Conservation (phyloP, 2,113 vertebrate genomes). For the Festucalex cinctus region DNA sequence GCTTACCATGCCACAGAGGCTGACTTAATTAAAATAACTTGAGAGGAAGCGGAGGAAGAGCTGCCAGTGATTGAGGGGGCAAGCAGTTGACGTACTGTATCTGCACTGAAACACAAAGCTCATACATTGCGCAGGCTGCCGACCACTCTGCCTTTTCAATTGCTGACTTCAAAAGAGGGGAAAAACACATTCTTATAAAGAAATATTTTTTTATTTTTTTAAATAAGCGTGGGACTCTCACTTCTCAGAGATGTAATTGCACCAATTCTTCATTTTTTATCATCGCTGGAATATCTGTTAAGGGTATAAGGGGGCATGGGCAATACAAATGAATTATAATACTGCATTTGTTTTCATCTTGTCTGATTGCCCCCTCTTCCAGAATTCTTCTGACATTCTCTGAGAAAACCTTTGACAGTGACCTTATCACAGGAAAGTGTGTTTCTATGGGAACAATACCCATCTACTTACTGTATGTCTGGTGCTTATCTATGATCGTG, state of each 20-base stretch:
- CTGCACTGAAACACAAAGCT: slow-evolving; percentile 78
- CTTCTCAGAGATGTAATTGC: slow-evolving; percentile 71
- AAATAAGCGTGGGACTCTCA: slow-evolving; percentile 42
- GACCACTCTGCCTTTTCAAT: slow-evolving; percentile 76
- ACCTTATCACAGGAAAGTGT: slow-evolving; percentile 76
- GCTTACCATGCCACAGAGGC: slow-evolving; percentile 77
- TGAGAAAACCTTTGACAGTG: slow-evolving; percentile 69
- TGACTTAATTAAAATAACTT: slow-evolving; percentile 84
- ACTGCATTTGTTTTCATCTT: slow-evolving; percentile 53
- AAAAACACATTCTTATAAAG: slow-evolving; percentile 34
- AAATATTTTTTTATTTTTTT: slow-evolving; percentile 4
- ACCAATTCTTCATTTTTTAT: slow-evolving; percentile 67
- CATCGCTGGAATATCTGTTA: slow-evolving; percentile 61
- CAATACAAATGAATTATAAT: slow-evolving; percentile 64
- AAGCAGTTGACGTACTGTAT: slow-evolving; percentile 67
- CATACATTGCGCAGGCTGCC: slow-evolving; percentile 52
- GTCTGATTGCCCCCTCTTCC: slow-evolving; percentile 39
- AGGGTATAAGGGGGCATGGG: slow-evolving; percentile 9
- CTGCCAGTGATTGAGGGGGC: slow-evolving; percentile 73
- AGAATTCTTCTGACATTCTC: slow-evolving; percentile 71
- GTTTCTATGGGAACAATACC: slow-evolving; percentile 77
- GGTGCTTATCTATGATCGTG: slow-evolving; percentile 53
- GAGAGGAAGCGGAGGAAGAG: slow-evolving; percentile 66
- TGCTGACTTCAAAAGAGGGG: slow-evolving; percentile 75
- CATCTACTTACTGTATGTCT: slow-evolving; percentile 27